Conservation (phyloP, 1,140 invertebrate species). For the Rhysida immarginata region DNA sequence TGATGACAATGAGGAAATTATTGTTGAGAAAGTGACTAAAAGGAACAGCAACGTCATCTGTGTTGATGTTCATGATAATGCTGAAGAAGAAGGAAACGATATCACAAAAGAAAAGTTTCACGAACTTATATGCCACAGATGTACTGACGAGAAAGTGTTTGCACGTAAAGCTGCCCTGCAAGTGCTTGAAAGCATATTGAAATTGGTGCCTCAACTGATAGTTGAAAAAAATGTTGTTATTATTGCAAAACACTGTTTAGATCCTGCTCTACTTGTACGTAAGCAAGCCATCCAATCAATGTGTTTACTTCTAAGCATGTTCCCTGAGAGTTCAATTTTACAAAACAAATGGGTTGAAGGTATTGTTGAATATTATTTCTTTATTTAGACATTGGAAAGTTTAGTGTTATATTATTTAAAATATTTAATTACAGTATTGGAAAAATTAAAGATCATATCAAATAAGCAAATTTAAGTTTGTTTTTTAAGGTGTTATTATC, state of each 20-base stretch:
- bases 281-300: slow-evolving; percentile 39
- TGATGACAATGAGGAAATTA: slow-evolving; percentile 15
- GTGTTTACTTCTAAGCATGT: slow-evolving; percentile 34
- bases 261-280: slow-evolving; percentile 38
- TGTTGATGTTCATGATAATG: too few relatives aligned
- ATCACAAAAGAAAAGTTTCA: too few relatives aligned
- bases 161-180: slow-evolving; percentile 41
- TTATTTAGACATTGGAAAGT: too few relatives aligned
- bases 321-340: slow-evolving; percentile 29
- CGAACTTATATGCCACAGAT: slow-evolving; percentile 27
- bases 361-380: too few relatives aligned
- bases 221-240: slow-evolving; percentile 28
- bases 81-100: too few relatives aligned
- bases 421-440: too few relatives aligned
- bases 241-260: slow-evolving; percentile 37
- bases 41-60: too few relatives aligned
- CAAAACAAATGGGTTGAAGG: slow-evolving; percentile 33
- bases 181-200: slow-evolving; percentile 31
- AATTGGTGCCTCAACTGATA: slow-evolving; percentile 22
- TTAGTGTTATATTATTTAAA: too few relatives aligned
- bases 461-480: too few relatives aligned
- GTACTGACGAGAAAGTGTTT: slow-evolving; percentile 40
- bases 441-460: too few relatives aligned
- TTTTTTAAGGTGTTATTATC: too few relatives aligned
- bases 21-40: too few relatives aligned